Conservation (phyloP, 1,140 invertebrate species). For the Euura lappo region DNA sequence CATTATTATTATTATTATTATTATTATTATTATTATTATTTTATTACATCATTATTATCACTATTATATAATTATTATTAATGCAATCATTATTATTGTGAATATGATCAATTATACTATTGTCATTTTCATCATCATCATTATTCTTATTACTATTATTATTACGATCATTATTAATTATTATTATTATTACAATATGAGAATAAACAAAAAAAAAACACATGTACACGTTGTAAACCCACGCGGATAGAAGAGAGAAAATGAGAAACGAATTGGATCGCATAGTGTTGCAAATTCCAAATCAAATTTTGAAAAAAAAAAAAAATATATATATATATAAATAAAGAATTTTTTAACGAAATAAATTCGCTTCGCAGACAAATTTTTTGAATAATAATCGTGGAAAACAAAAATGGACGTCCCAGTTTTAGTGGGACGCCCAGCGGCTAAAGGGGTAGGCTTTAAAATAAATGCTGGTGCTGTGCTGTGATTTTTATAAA, state of each 20-base stretch:
- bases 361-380: background rate
- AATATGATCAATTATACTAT: slow-evolving; percentile 46
- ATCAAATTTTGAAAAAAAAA: slow-evolving; percentile 35
- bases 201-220: background rate
- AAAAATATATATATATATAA: slow-evolving; percentile 24
- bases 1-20: slow-evolving; percentile 46
- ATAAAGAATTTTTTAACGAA: slow-evolving; percentile 25
- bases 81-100: slow-evolving; percentile 40
- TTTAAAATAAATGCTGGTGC: slow-evolving; percentile 56
- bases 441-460: slow-evolving; percentile 45
- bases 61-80: slow-evolving; percentile 43
- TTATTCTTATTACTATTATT: slow-evolving; percentile 40
- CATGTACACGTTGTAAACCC: slow-evolving; percentile 25
- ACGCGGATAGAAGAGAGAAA: slow-evolving; percentile 21
- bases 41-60: slow-evolving; percentile 41
- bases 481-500: slow-evolving; percentile 59
- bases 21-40: slow-evolving; percentile 40
- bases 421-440: slow-evolving; percentile 51
- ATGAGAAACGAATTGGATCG: slow-evolving; percentile 25
- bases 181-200: slow-evolving; percentile 44
- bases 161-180: slow-evolving; percentile 31
- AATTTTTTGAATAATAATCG: background rate
- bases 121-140: slow-evolving; percentile 28
- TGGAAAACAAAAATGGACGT: slow-evolving; percentile 26
- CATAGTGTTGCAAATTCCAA: slow-evolving; percentile 49